Evolutionary conservation across 2,888 invertebrate genomes (phyloP), one percentile per base, ranked within the genome.

Genomic region (Drosophila niveifrons): DNA sequence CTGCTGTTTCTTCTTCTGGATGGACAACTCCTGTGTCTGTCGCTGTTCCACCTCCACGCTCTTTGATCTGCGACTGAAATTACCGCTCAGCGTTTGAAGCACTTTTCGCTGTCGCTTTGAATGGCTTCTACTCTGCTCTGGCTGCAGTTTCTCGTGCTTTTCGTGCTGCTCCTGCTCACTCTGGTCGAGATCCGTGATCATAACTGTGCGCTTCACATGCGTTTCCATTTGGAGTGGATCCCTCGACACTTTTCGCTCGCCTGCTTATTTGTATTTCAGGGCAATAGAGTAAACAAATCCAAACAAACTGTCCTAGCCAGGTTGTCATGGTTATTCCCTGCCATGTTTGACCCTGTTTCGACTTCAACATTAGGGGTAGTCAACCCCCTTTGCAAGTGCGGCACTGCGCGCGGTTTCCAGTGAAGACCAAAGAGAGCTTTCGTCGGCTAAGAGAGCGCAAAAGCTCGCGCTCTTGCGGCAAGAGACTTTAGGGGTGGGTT

Each of bases 161-260:
- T 46, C 17, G 7, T 18, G 9, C 15, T 51, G 69, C 34, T 73
- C 77, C 18, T 64, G 61, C 34, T 91, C 91, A 13, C 90, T 84
- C 7, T 89, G 87, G 55, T 91, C 91, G 62, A 91, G 69, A 79
- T 91, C 91, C 44, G 91, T 91, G 50, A 91, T 87, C 66, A 91
- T 88, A 36, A 89, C 63, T 53, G 63, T 64, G 9, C 53, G 63
- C 6, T 47, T 23, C 18, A 13, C 48, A 8, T 71, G 65, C 51
- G 63, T 64, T 53, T 51, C 64, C 82, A 84, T 76, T 36, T 17
- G 1, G 13, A 28, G 13, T 11, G 1, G 34, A 10, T 13, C 11
- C 52, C 23, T 56, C 61, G 77, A 78, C 68, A 67, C 29, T 57
- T 72, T 75, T 62, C 52, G 41, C 74, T 41, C 15, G 39, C 39